Evolutionary conservation across 2,888 invertebrate species (phyloP), one percentile per base, ranked within the genome.

Genomic region (Colletes collaris): DNA sequence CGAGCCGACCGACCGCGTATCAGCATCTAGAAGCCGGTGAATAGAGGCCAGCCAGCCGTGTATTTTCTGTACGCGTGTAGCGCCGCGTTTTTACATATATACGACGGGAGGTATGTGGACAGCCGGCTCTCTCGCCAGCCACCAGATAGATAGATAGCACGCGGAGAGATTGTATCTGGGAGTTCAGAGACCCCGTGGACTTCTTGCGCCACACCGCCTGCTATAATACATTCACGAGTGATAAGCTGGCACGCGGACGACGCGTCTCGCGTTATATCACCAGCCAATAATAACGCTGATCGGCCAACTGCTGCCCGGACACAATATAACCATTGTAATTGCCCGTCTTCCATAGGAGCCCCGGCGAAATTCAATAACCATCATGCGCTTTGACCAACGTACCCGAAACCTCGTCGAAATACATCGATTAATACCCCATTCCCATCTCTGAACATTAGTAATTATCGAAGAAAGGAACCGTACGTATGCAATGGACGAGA

Each of bases 101-200:
- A 73, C 73, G 75, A 83, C 67, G 46, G 35, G 67, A 65, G 83
- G 79, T 82, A 86, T 79, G 85, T 75, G 72, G 62, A 66, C 65
- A 59, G 78, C 69, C 69, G 69, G 78, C 78, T 69, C 82, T 78
- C 70, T 72, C 70, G 83, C 75, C 68, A 78, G 76, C 76, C 82
- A 81, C 66, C 82, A 77, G 85, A 86, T 81, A 85, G 78, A 86
- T 82, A 85, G 87, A 85, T 85, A 83, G 83, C 77, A 62, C 50
- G 75, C 68, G 74, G 77, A 71, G 79, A 76, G 83, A 85, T 82
- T 68, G 81, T 85, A 83, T 87, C 83, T 74, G 64, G 76, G 87
- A 83, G 88, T 89, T 89, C 90, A 87, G 86, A 87, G 90, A 89
- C 88, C 89, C 78, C 87, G 79, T 44, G 75, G 76, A 66, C 79